Evolutionary conservation across 1,140 invertebrate species (phyloP), one percentile per base, ranked within the genome.

Genomic region (Chlorops oryzae): DNA sequence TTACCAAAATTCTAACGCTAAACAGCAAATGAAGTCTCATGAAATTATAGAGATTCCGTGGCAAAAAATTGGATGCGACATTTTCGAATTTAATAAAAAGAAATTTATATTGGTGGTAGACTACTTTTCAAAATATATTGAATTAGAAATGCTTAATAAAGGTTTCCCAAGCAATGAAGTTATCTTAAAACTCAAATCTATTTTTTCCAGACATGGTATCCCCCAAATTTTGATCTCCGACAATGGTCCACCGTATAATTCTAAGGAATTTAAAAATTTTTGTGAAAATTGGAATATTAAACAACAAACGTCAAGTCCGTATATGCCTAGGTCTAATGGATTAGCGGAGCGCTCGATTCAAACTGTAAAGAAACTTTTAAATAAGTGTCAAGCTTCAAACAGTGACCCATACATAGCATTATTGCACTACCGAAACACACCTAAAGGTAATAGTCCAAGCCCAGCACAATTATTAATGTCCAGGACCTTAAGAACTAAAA

Each of bases 11-110:
- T 37, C 22, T 22, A 68, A 68, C 34, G 50, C 23, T 7, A 71
- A 59, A 44, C 59, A 72, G 59, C 50, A 61, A 9, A 38, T 74
- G 20, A 60, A 63, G n/a, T 42, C 57, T 20, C 65, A 63, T 54
- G 58, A 62, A 40, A 51, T 72, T 23, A 55, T 62, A 23, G 41
- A 53, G 2, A 51, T 52, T 13, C 53, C 62, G n/a, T 73, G 59
- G 59, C 53, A 59, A 38, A 72, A 69, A 52, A 46, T 73, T 23
- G 62, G 63, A 2, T 42, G 47, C 20, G 63, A 72, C 53, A 50
- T 68, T 18, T 63, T 66, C 52, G 53, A 70, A 50, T 60, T 65
- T 15, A 49, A 60, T 10, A 57, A 55, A 27, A 54, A 64, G 22
- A 54, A 57, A 28, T 73, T 62, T 55, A 22, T 74, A 5, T 25